Evolutionary conservation across 2,888 invertebrate genomes (phyloP).

Genomic region (Perizoma flavofasciatum): DNA sequence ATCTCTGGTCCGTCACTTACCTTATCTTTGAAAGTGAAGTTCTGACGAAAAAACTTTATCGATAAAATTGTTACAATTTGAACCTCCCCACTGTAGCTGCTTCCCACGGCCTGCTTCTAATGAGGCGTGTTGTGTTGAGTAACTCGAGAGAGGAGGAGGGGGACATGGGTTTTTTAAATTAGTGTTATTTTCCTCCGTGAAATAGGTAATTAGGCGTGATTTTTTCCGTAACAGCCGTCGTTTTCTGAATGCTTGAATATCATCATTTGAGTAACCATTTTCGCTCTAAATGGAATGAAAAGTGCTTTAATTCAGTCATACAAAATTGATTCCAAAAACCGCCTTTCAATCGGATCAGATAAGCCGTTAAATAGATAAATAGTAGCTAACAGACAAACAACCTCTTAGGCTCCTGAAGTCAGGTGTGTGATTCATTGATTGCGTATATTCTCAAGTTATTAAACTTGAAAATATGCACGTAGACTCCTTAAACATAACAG

Average conservation of each 20-base stretch:
- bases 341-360: too few species aligned
- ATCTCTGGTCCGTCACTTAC: neutral
- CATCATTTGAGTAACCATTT: conserved; percentile 29
- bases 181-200: conserved; percentile 57
- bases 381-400: too few species aligned
- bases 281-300: conserved; percentile 1
- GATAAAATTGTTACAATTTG: conserved; percentile 29
- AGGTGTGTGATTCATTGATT: too few species aligned
- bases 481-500: too few species aligned
- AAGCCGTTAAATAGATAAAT: too few species aligned
- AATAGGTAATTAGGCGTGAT: conserved; percentile 56
- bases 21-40: neutral
- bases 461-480: too few species aligned
- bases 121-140: conserved; percentile 79
- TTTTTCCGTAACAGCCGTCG: conserved; percentile 41
- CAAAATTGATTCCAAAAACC: too few species aligned
- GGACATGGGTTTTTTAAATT: conserved; percentile 57
- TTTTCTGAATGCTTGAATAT: conserved; percentile 32
- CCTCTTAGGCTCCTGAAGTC: too few species aligned
- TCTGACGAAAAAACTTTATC: conserved; percentile 21
- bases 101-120: conserved; percentile 80
- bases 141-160: conserved; percentile 53
- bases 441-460: too few species aligned
- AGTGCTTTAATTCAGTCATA: too few species aligned
- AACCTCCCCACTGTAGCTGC: conserved; percentile 59